Conservation (phyloP, 2,797 vertebrate species). For the Clamator glandarius region DNA sequence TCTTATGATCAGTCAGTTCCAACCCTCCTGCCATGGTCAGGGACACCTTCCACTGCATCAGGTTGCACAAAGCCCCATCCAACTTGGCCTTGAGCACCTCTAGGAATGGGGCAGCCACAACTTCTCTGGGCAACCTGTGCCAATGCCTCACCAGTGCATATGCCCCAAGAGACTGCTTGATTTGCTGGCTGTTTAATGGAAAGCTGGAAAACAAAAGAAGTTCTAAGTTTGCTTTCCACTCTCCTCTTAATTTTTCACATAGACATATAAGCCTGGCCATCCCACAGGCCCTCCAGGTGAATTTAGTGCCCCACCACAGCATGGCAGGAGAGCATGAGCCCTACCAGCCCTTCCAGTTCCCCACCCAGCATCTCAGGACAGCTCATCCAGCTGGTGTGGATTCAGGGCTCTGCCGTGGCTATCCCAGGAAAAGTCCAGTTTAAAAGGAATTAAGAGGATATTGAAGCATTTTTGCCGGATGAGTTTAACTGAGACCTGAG, state of each 20-base stretch:
- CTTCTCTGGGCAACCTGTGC: too few relatives aligned
- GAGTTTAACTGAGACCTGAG: neutral
- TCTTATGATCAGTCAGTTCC: too few relatives aligned
- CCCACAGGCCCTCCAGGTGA: neutral
- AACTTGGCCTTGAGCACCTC: too few relatives aligned
- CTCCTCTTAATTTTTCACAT: neutral
- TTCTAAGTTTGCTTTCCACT: neutral
- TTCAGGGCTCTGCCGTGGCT: neutral
- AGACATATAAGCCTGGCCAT: neutral
- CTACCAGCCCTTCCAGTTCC: neutral
- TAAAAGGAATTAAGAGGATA: conserved; percentile 16
- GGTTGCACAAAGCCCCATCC: too few relatives aligned
- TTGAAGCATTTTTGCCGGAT: neutral
- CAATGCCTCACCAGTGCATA: too few relatives aligned
- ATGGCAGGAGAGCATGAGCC: neutral
- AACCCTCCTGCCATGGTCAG: too few relatives aligned
- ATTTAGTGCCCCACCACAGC: neutral
- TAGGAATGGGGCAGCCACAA: too few relatives aligned
- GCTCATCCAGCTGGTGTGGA: neutral
- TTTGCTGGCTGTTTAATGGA: neutral
- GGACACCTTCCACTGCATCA: too few relatives aligned
- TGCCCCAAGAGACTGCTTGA: neutral
- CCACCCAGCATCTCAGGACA: neutral
- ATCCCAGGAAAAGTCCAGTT: neutral
- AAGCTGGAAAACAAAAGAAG: neutral